phyloP scores from a whole-genome alignment of 2,888 invertebrate genomes.

The Drosophila borborema region DNA sequence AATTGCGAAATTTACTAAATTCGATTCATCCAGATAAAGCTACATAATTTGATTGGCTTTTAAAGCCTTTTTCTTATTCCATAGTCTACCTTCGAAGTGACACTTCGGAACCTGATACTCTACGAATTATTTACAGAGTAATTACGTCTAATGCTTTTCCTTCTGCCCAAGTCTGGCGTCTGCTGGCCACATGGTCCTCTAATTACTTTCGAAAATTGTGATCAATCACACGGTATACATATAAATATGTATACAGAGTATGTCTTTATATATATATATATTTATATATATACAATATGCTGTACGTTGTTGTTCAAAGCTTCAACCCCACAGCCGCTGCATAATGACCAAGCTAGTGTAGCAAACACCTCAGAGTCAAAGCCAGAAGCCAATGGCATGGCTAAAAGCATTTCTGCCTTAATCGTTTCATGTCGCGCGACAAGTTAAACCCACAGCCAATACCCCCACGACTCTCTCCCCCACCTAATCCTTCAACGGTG shows the following conservation, averaged over 20 bases:
- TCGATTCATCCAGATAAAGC: slow-evolving; percentile 3
- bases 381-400: slow-evolving; percentile 64
- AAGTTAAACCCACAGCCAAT: slow-evolving; percentile 40
- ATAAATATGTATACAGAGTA: slow-evolving; percentile 15
- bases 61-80: slow-evolving; percentile 29
- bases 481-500: background rate
- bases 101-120: slow-evolving; percentile 35
- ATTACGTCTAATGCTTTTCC: slow-evolving; percentile 71
- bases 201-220: slow-evolving; percentile 82
- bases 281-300: slow-evolving; percentile 24
- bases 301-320: slow-evolving; percentile 24
- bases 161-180: slow-evolving; percentile 5
- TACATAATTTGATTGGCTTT: slow-evolving; percentile 30
- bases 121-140: slow-evolving; percentile 74
- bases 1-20: background rate
- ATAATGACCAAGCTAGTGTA: slow-evolving; percentile 46
- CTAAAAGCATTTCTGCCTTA: slow-evolving; percentile 73
- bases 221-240: slow-evolving; percentile 77
- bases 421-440: slow-evolving; percentile 78
- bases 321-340: slow-evolving; percentile 19
- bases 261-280: background rate
- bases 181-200: slow-evolving; percentile 62
- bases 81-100: slow-evolving; percentile 16
- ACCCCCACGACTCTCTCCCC: background rate
- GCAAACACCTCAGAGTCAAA: slow-evolving; percentile 55